Percentiles rank a stretch among this genome's conserved stretches.
Conservation (phyloP, 2,888 invertebrate genomes). For the Chalcis sispes region DNA sequence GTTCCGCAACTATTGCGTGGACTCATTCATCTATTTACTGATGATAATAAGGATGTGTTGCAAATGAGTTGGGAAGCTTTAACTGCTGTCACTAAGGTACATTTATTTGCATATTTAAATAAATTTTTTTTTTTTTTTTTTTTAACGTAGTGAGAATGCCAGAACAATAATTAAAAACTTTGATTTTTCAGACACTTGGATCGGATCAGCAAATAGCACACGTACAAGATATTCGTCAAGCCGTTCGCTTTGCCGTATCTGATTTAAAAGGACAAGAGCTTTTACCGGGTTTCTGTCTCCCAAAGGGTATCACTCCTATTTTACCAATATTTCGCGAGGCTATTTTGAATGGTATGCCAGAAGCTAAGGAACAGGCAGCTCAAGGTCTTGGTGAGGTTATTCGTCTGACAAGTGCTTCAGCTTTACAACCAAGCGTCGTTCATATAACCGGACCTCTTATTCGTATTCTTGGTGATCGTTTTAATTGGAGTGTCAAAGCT, state of each 20-base stretch:
- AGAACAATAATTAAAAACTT: constrained; percentile 10
- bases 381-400: constrained; percentile 90
- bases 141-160: neutral
- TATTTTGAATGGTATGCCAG: constrained; percentile 95
- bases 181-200: constrained; percentile 82
- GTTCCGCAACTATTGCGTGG: constrained; percentile 92
- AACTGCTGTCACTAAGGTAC: constrained; percentile 88
- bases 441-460: constrained; percentile 98
- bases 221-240: constrained; percentile 93
- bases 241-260: constrained; percentile 92
- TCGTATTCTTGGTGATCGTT: constrained; percentile 96
- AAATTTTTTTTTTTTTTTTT: neutral
- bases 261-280: constrained; percentile 88
- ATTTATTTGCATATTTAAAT: neutral
- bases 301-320: constrained; percentile 95
- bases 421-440: constrained; percentile 96
- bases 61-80: constrained; percentile 95
- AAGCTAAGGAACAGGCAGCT: constrained; percentile 96
- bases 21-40: constrained; percentile 89
- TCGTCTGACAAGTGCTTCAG: constrained; percentile 88
- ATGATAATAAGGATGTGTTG: constrained; percentile 87
- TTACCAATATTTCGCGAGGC: constrained; percentile 97
- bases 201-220: constrained; percentile 90
- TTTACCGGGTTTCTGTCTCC: constrained; percentile 94
- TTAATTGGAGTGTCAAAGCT: constrained; percentile 95